Base-by-base conservation (phyloP, 53 echinoderm and acorn worm species). In the Echinarachnius parma region DNA sequence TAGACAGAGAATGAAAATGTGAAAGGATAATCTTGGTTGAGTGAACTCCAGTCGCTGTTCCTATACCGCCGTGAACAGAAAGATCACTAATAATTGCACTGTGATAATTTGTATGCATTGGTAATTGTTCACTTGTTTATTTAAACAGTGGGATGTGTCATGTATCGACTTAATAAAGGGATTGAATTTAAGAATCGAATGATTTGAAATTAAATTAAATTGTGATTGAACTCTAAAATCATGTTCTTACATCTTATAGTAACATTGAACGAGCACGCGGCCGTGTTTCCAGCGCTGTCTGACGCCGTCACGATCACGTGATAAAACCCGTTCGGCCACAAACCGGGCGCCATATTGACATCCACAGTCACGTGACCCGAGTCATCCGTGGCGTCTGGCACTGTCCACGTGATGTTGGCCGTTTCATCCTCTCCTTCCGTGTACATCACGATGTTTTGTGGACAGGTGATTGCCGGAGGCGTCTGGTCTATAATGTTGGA, bases 331-430 rank as follows among this genome's bases (percentile, higher is more conserved):
- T 27, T 13, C 16, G 29, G 46, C 66, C 66, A 66, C 31, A 28
- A 5, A 27, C 66, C 66, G 24, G 46, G 27, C 15, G 22, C 21
- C 48, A 46, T 26, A 66, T 48, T 21, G 28, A 48, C 47, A 0
- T 27, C 31, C 0, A 66, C 66, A 4, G 66, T 66, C 46, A 66
- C 66, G 20, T 66, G 66, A 30, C 66, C 66, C 2, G 66, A 66
- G 9, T 48, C 48, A 21, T 48, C 48, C 3, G 5, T 7, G n/a
- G 48, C 48, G n/a, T 47, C 20, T 4, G 28, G 5, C 2, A 30
- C 7, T 31, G 66, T 18, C 66, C 66, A 66, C 8, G 66, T 28
- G 47, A 66, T 31, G 27, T 26, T 27, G 1, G 66, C 30, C 0
- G 48, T 20, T 15, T 46, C 28, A 13, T 46, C 48, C 1, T 30